phyloP scores from a whole-genome alignment of 2,888 invertebrate genomes.

The Leptarthrus brevirostris region DNA sequence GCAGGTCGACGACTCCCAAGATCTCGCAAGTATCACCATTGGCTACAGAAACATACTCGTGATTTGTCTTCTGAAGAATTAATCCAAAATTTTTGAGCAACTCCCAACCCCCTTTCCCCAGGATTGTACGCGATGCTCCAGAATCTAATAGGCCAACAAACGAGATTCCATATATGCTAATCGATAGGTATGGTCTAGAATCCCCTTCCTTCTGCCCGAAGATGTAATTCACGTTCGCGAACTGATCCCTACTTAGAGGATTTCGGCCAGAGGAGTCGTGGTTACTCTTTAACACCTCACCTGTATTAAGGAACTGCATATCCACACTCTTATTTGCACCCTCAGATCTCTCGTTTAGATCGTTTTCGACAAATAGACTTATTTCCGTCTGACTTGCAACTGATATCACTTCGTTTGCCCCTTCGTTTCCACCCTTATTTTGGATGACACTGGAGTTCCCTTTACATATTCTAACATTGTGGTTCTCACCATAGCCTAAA shows the following conservation, averaged over 20 bases:
- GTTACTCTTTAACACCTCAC: not conserved
- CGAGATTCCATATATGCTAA: not conserved
- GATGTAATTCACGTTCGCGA: too few relatives aligned
- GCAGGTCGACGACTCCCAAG: not conserved
- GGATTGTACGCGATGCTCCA: slow-evolving; percentile 24
- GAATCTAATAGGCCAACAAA: slow-evolving; percentile 26
- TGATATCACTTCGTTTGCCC: too few relatives aligned
- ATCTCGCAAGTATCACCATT: not conserved
- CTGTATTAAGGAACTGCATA: not conserved
- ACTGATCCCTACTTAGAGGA: not conserved
- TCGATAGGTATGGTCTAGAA: slow-evolving; percentile 5
- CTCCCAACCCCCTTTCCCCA: slow-evolving; percentile 13
- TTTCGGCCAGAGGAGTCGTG: not conserved
- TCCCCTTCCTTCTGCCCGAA: slow-evolving; percentile 1
- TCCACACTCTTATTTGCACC: not conserved
- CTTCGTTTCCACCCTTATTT: too few relatives aligned
- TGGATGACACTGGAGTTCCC: too few relatives aligned
- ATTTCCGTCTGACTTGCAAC: too few relatives aligned
- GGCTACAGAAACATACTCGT: not conserved
- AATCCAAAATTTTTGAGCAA: not conserved
- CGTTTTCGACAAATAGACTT: too few relatives aligned
- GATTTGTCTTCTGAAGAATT: not conserved
- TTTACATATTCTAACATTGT: too few relatives aligned
- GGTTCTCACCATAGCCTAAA: too few relatives aligned
- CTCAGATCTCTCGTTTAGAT: too few relatives aligned